These are phyloP conservation scores for Callionymus lyra DNA, from an alignment of 2,113 vertebrate species.

Conservation along the genomic window DNA sequence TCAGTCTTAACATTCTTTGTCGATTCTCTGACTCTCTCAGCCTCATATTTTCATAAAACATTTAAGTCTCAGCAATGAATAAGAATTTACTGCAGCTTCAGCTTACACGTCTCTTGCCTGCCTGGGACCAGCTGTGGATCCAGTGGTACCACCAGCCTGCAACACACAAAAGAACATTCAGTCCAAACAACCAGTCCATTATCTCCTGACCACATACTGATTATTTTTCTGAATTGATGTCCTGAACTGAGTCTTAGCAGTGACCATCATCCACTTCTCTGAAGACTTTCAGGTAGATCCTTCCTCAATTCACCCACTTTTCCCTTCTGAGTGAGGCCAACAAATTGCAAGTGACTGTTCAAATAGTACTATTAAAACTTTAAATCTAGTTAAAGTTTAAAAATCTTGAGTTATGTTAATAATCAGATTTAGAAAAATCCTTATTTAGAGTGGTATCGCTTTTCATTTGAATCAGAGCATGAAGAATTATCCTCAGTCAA, in stretches of 20 bases:
- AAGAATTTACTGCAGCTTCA: too few species aligned
- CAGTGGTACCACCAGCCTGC: constrained; percentile 61
- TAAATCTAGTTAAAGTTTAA: constrained; percentile 63
- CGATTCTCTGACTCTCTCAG: too few species aligned
- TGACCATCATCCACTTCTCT: too few species aligned
- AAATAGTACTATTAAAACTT: constrained; percentile 66
- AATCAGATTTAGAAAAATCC: constrained; percentile 61
- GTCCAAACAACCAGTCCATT: constrained; percentile 43
- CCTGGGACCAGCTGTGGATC: constrained; percentile 66
- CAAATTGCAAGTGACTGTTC: constrained; percentile 59
- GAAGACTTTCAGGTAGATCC: constrained; percentile 24
- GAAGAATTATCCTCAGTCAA: constrained; percentile 62
- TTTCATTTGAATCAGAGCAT: constrained; percentile 67
- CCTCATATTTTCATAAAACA: neutral
- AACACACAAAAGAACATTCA: constrained; percentile 57
- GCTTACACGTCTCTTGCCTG: constrained; percentile 47
- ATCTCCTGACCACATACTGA: constrained; percentile 27
- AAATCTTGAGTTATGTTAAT: constrained; percentile 66
- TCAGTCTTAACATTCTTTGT: too few species aligned
- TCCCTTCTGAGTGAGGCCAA: constrained; percentile 46
- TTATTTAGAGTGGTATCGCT: constrained; percentile 59
- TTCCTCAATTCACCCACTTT: constrained; percentile 54
- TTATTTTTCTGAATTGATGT: too few species aligned
- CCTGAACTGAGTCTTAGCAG: too few species aligned
- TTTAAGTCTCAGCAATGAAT: too few species aligned